phyloP scores from a whole-genome alignment of 1,140 invertebrate genomes.

The Bombus balteatus region DNA sequence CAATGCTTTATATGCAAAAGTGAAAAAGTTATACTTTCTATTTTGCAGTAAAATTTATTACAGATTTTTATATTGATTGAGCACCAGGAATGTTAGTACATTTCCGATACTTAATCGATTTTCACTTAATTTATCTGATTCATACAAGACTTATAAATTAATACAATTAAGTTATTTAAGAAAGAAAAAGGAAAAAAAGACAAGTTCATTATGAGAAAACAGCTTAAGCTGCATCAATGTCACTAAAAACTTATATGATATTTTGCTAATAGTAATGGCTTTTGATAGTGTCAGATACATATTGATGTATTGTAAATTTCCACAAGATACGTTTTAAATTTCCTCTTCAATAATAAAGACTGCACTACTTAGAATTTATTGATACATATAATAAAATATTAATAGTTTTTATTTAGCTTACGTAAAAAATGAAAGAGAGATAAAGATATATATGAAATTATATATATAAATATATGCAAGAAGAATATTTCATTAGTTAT shows the following conservation, averaged over 20 bases:
- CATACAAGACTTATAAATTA: constrained; percentile 7
- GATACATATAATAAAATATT: background rate
- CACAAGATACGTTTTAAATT: constrained; percentile 35
- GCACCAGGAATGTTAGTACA: constrained; percentile 53
- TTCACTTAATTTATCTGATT: constrained; percentile 45
- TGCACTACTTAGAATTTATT: constrained; percentile 35
- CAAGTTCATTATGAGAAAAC: background rate
- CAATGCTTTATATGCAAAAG: constrained; percentile 23
- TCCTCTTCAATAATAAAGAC: constrained; percentile 60
- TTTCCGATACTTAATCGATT: constrained; percentile 63
- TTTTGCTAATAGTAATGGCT: constrained; percentile 42
- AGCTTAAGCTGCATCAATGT: constrained; percentile 32
- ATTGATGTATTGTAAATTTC: constrained; percentile 39
- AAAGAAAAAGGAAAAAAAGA: constrained; percentile 11
- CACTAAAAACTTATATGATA: constrained; percentile 32
- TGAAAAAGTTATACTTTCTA: constrained; percentile 6
- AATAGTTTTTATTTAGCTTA: constrained; percentile 20
- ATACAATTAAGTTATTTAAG: constrained; percentile 31
- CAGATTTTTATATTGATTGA: constrained; percentile 52
- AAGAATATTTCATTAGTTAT: constrained; percentile 7
- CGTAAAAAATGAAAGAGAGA: background rate
- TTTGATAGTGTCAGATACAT: constrained; percentile 23
- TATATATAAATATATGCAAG: background rate
- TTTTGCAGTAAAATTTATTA: constrained; percentile 19
- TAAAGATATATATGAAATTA: constrained; percentile 13